These are phyloP conservation scores for Turritopsis dohrnii DNA, from an alignment of 30 jellyfish, hydroid and myxozoan species.

Conservation along the genomic window DNA sequence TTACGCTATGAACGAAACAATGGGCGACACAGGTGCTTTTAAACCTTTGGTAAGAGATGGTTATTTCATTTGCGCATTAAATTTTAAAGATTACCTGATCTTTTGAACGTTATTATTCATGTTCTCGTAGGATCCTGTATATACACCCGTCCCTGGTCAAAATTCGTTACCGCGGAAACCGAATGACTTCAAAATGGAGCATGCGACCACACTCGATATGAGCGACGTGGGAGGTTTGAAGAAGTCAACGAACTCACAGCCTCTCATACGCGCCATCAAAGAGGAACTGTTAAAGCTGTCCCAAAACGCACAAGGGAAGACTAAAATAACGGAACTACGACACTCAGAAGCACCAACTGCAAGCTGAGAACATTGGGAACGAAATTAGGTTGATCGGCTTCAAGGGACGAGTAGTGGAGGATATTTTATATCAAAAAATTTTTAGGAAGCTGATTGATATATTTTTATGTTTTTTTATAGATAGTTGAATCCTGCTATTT, in stretches of 20 bases:
- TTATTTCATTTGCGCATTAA: background rate
- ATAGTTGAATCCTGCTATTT: background rate
- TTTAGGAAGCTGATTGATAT: background rate
- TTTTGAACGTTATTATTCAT: too few species aligned
- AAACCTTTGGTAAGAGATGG: slow-evolving; percentile 47
- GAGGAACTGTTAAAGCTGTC: slow-evolving; percentile 80
- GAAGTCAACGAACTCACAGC: slow-evolving; percentile 54
- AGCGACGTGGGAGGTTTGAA: slow-evolving; percentile 23
- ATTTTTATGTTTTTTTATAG: too few species aligned
- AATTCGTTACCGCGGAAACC: slow-evolving; percentile 56
- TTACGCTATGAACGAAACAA: slow-evolving; percentile 38
- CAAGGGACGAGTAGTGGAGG: background rate
- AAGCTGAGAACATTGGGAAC: background rate
- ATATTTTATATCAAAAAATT: background rate
- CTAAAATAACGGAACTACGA: slow-evolving; percentile 53
- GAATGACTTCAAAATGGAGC: slow-evolving; percentile 47
- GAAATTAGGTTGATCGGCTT: background rate
- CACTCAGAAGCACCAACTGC: background rate
- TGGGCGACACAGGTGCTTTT: background rate
- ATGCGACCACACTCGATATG: slow-evolving; percentile 66
- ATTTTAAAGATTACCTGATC: too few species aligned
- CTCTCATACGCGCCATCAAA: slow-evolving; percentile 83
- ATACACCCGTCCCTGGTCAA: slow-evolving; percentile 3
- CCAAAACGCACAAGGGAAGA: slow-evolving; percentile 50
- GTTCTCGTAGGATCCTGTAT: background rate